These are phyloP conservation scores for Syrmaticus mikado DNA, from an alignment of 2,113 vertebrate species.

Conservation along the genomic window DNA sequence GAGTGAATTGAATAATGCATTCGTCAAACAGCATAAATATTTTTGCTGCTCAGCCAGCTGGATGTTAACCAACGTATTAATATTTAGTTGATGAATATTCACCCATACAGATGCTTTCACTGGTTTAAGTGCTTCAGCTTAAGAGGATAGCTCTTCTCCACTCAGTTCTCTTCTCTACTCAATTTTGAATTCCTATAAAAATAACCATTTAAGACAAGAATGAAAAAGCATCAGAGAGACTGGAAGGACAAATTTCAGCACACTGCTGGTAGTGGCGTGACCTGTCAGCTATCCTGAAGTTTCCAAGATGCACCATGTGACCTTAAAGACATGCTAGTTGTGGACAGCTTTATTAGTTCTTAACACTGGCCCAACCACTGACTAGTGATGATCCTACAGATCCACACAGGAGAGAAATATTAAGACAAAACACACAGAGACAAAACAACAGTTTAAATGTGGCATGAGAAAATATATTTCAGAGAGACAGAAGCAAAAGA, in stretches of 20 bases:
- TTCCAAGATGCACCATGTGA: background rate
- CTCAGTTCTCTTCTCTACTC: background rate
- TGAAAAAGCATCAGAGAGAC: background rate
- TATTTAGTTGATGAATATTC: constrained; percentile 61
- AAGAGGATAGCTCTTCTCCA: constrained; percentile 40
- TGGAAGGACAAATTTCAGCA: background rate
- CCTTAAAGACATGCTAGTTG: background rate
- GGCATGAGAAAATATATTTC: background rate
- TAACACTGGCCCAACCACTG: background rate
- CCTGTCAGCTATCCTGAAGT: background rate
- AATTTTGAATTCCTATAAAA: constrained; percentile 32
- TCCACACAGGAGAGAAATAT: rapidly evolving
- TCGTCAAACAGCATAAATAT: background rate
- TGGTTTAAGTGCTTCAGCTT: constrained; percentile 33
- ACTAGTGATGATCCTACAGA: background rate
- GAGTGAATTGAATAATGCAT: constrained; percentile 50
- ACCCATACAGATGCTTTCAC: constrained; percentile 43
- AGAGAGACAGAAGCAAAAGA: background rate
- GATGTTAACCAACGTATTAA: constrained; percentile 63
- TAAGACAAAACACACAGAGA: background rate
- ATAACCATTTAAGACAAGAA: constrained; percentile 20
- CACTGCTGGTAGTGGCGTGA: background rate
- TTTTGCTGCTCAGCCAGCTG: constrained; percentile 63
- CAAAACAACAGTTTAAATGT: background rate
- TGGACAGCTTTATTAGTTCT: background rate